These are phyloP conservation scores for Lithodes maja DNA, from an alignment of 2,888 invertebrate species.

Conservation along the genomic window DNA sequence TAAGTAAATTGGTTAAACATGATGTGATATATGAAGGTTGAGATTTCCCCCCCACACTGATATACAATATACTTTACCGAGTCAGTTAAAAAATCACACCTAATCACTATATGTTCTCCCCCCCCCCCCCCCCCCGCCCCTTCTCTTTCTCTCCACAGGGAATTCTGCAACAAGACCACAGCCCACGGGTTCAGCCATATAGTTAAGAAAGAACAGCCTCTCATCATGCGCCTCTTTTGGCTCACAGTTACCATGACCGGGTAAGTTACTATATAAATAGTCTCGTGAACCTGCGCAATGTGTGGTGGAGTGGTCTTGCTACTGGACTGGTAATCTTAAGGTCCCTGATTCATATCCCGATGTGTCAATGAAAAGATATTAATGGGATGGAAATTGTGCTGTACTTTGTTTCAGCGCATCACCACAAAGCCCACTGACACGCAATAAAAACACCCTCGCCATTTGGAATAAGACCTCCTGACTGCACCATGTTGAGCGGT, in stretches of 20 bases:
- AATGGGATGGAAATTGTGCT: too few species aligned
- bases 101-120: neutral
- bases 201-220: slow-evolving; percentile 22
- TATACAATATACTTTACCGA: neutral
- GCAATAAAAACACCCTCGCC: too few species aligned
- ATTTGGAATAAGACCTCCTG: too few species aligned
- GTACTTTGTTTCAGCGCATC: too few species aligned
- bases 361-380: too few species aligned
- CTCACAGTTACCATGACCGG: slow-evolving; percentile 39
- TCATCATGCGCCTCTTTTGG: slow-evolving; percentile 47
- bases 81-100: too few species aligned
- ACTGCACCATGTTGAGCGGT: too few species aligned
- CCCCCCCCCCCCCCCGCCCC: neutral
- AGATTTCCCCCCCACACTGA: neutral
- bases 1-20: neutral
- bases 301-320: too few species aligned
- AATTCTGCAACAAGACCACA: slow-evolving; percentile 60
- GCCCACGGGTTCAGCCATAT: slow-evolving; percentile 63
- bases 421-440: too few species aligned
- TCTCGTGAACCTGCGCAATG: too few species aligned
- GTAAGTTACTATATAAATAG: slow-evolving; percentile 12
- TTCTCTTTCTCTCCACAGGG: slow-evolving; percentile 33
- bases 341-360: too few species aligned
- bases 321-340: too few species aligned
- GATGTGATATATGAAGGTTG: neutral